Percentiles rank a stretch among this genome's conserved stretches.
These are phyloP conservation scores for Eupithecia inturbata DNA, from an alignment of 2,888 invertebrate species.

Conservation along the genomic window DNA sequence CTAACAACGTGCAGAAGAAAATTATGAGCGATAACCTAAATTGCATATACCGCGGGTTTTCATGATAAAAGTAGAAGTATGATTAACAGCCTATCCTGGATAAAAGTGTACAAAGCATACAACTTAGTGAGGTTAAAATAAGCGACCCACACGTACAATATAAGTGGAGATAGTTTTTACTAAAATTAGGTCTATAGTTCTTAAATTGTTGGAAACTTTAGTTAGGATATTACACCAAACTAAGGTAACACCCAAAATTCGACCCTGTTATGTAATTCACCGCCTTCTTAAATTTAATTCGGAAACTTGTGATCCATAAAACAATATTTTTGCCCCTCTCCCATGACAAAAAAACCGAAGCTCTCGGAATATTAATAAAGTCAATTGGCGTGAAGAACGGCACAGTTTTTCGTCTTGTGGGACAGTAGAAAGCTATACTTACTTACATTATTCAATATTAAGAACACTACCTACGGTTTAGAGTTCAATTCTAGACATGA, in stretches of 20 bases:
- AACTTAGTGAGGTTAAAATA: too few species aligned
- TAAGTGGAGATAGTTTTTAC: too few species aligned
- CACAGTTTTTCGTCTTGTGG: not conserved
- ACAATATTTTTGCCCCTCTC: conserved; percentile 34
- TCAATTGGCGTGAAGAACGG: not conserved
- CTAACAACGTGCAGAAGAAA: too few species aligned
- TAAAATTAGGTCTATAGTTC: too few species aligned
- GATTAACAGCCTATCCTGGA: too few species aligned
- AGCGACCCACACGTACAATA: too few species aligned
- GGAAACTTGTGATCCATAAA: conserved; percentile 30
- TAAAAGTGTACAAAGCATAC: too few species aligned
- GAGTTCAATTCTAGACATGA: not conserved
- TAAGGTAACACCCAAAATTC: not conserved
- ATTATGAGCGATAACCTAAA: too few species aligned
- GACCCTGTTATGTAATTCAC: conserved; percentile 17
- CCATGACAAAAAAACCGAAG: conserved; percentile 40
- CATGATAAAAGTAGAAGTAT: too few species aligned
- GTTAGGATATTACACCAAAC: not conserved
- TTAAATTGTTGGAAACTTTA: not conserved
- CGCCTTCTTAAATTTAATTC: conserved; percentile 15
- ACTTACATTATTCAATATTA: not conserved
- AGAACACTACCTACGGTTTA: not conserved
- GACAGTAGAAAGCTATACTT: not conserved
- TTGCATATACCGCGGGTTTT: too few species aligned
- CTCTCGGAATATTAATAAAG: conserved; percentile 49